Evolutionary conservation across 2,797 vertebrate genomes (phyloP).

Genomic region (Bryconaethiops microstoma): DNA sequence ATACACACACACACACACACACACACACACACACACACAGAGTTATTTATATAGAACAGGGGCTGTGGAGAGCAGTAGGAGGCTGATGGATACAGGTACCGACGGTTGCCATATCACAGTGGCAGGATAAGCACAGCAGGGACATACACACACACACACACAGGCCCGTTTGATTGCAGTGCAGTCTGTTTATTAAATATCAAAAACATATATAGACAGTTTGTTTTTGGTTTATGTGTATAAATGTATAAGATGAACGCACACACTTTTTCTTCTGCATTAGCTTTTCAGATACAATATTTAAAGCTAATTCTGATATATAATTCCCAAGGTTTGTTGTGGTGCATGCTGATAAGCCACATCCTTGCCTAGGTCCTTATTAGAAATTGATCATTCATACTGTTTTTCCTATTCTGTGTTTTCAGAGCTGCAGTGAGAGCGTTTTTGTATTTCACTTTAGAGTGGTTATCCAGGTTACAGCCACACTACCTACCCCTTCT

Average conservation of each 20-base stretch:
- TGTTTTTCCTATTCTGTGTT: too few relatives aligned
- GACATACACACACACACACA: slow-evolving; percentile 1
- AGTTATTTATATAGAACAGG: slow-evolving; percentile 44
- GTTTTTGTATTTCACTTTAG: too few relatives aligned
- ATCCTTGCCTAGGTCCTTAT: too few relatives aligned
- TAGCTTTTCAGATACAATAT: background rate
- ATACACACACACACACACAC: too few relatives aligned
- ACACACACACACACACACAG: background rate
- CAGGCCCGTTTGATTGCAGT: background rate
- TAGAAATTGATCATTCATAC: too few relatives aligned
- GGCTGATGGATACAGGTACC: slow-evolving; percentile 27
- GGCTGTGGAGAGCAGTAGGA: slow-evolving; percentile 43
- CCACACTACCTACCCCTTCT: too few relatives aligned
- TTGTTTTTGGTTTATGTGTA: background rate
- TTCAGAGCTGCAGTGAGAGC: too few relatives aligned
- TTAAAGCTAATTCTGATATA: too few relatives aligned
- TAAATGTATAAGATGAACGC: too few relatives aligned
- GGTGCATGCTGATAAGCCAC: too few relatives aligned
- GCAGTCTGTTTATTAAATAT: background rate
- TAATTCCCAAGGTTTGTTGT: too few relatives aligned
- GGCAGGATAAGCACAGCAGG: slow-evolving; percentile 28
- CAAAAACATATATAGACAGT: background rate
- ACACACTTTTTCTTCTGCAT: background rate
- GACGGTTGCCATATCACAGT: slow-evolving; percentile 12
- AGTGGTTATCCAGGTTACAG: too few relatives aligned